These are phyloP conservation scores for Lamprotornis superbus DNA, from an alignment of 2,113 vertebrate species.

Conservation along the genomic window DNA sequence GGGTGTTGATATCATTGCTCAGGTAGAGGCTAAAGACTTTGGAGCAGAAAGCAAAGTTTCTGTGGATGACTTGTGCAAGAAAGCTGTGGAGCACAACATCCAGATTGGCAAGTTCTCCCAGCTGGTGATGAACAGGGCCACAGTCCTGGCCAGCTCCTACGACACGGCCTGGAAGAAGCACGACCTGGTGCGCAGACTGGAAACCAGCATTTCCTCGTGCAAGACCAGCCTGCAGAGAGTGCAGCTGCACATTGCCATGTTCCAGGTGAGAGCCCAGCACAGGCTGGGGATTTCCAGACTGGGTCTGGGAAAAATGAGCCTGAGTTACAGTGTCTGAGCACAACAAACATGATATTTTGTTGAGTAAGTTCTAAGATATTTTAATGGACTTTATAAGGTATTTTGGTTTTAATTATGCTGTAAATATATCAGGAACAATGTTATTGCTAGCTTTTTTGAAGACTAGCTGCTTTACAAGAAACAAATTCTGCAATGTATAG, in stretches of 20 bases:
- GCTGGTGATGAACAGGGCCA: slow-evolving; percentile 91
- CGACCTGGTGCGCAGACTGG: slow-evolving; percentile 89
- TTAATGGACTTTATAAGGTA: background rate
- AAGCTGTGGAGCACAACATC: slow-evolving; percentile 91
- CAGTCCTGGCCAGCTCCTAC: slow-evolving; percentile 90
- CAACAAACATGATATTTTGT: accelerated
- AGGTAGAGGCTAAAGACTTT: slow-evolving; percentile 96
- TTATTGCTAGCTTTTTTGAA: background rate
- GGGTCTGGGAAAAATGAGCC: background rate
- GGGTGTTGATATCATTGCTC: slow-evolving; percentile 89
- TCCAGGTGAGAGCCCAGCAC: slow-evolving; percentile 79
- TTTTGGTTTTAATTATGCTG: background rate
- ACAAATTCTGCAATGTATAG: background rate
- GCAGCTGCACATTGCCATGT: slow-evolving; percentile 94
- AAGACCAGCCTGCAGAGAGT: slow-evolving; percentile 94
- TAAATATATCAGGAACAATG: background rate
- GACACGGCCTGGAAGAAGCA: slow-evolving; percentile 98
- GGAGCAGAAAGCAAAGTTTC: slow-evolving; percentile 95
- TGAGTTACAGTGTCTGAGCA: background rate
- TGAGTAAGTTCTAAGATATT: background rate
- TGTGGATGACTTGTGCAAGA: slow-evolving; percentile 95
- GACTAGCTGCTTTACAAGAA: background rate
- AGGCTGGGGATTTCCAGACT: accelerated
- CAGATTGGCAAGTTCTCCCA: slow-evolving; percentile 86
- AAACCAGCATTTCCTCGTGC: slow-evolving; percentile 87